Base-by-base conservation (phyloP, 2,888 invertebrate genomes). In the Calephelis perditalis region DNA sequence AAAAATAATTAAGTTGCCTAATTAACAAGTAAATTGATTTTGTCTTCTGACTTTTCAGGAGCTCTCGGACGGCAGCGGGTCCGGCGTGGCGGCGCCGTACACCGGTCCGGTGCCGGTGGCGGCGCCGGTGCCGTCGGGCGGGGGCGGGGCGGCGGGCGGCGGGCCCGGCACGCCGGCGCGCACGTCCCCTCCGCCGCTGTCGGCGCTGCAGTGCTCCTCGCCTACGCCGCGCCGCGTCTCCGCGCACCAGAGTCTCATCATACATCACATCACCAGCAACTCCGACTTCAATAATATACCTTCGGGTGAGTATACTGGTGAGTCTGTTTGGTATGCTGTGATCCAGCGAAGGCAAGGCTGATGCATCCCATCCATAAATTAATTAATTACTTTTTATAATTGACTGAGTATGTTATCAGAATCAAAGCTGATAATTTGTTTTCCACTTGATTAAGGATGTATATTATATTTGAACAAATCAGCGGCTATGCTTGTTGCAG, bases 251-350 rank as follows among this genome's bases (percentile, higher is more conserved):
- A 81, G 81, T 73, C 82, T 87, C 77, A 89, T 89, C 79, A 87
- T 88, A 62, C 89, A 88, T 78, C 89, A 89, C 78, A 89, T 90
- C 77, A 87, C 87, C 66, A 83, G 82, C 80, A 87, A 88, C 77
- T 83, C 84, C 3, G 87, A 90, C 81, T 90, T 87, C 81, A 86
- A 88, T 72, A 88, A 88, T 70, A 86, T 87, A 69, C 87, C 86
- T 47, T 84, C 86, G 7, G 86, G 86, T 83, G 45, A 64, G 63
- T 40, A 8, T 8, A 26, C 26, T 26, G 26, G 26, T 26, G 26
- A 26, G 26, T 26, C 26, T 26, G 26, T 26, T 26, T 26, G 26
- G 4, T 26, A 26, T 4, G 26, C 4, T 26, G 26, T 26, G 26
- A 26, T 26, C 26, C 26, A 26, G 26, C 26, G 4, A 3, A 26